A percentile compares a stretch with the other conserved stretches of the same genome.
These are phyloP conservation scores for Masnerella sp. DNA, from an alignment of 2,888 invertebrate genomes.

Conservation along the genomic window DNA sequence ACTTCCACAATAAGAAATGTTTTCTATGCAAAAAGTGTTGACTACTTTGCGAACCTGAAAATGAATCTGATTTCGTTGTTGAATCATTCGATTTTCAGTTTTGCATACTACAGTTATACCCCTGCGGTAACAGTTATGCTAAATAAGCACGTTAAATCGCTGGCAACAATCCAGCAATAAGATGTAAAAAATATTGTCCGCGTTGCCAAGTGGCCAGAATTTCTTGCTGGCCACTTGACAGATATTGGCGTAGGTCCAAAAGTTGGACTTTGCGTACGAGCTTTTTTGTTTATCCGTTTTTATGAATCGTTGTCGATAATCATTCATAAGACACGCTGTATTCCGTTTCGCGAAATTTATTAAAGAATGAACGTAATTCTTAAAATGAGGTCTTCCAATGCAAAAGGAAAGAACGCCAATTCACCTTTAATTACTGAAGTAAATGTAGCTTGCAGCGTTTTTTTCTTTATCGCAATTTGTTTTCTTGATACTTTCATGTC, in stretches of 20 bases:
- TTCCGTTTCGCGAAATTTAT: background rate
- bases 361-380: background rate
- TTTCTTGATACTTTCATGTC: background rate
- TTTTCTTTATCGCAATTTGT: background rate
- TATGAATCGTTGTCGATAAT: conserved; percentile 30
- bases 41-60: too few species aligned
- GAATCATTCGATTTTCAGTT: conserved; percentile 34
- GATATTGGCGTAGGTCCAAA: conserved; percentile 37
- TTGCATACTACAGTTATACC: conserved; percentile 5
- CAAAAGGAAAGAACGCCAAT: conserved; percentile 3
- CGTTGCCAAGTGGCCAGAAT: conserved; percentile 52
- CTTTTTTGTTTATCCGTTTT: conserved; percentile 17
- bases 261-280: conserved; percentile 25
- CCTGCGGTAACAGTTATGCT: conserved; percentile 46
- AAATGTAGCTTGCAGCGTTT: background rate
- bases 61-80: background rate
- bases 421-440: conserved; percentile 1
- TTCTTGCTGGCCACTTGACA: conserved; percentile 53
- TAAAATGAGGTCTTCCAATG: background rate
- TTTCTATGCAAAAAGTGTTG: too few species aligned
- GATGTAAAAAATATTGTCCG: conserved; percentile 43
- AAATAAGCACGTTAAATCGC: conserved; percentile 53
- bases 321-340: conserved; percentile 13
- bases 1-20: too few species aligned
- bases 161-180: conserved; percentile 50